Evolutionary conservation across 2,888 invertebrate genomes (phyloP).

Genomic region (Heliconius aoede): DNA sequence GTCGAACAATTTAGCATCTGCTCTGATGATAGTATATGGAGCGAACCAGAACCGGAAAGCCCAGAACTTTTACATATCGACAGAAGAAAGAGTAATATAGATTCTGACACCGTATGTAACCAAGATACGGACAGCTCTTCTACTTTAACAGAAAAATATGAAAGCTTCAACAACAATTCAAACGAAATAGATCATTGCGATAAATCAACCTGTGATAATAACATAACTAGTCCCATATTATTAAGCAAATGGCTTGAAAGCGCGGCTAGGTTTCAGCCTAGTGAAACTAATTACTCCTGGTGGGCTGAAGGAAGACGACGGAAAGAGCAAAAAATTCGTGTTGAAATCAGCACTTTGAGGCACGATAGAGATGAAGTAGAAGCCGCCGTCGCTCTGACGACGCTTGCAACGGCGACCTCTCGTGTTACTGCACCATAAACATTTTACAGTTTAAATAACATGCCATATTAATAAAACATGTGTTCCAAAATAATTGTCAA

Average conservation of each 20-base stretch:
- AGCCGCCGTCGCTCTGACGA: constrained; percentile 89
- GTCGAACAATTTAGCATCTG: constrained; percentile 92
- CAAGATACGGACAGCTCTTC: constrained; percentile 67
- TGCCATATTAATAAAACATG: constrained; percentile 13
- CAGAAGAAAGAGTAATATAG: constrained; percentile 63
- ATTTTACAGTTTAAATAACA: neutral
- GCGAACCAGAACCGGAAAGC: constrained; percentile 82
- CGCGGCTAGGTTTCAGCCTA: constrained; percentile 88
- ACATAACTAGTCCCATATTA: constrained; percentile 83
- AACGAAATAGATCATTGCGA: constrained; percentile 58
- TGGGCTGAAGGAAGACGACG: constrained; percentile 80
- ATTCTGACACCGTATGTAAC: constrained; percentile 59
- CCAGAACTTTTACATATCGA: constrained; percentile 62
- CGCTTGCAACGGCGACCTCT: constrained; percentile 81
- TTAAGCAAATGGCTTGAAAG: constrained; percentile 90
- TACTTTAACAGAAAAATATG: constrained; percentile 60
- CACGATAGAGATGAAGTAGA: constrained; percentile 90
- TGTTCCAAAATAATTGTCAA: constrained; percentile 11
- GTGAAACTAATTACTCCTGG: constrained; percentile 88
- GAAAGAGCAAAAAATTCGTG: constrained; percentile 58
- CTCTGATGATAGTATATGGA: constrained; percentile 91
- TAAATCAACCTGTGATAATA: constrained; percentile 52
- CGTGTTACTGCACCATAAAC: constrained; percentile 64
- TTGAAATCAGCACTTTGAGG: constrained; percentile 61
- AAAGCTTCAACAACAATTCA: constrained; percentile 70